These are phyloP conservation scores for Amblyteles armatorius DNA, from an alignment of 2,888 invertebrate species.

Conservation along the genomic window DNA sequence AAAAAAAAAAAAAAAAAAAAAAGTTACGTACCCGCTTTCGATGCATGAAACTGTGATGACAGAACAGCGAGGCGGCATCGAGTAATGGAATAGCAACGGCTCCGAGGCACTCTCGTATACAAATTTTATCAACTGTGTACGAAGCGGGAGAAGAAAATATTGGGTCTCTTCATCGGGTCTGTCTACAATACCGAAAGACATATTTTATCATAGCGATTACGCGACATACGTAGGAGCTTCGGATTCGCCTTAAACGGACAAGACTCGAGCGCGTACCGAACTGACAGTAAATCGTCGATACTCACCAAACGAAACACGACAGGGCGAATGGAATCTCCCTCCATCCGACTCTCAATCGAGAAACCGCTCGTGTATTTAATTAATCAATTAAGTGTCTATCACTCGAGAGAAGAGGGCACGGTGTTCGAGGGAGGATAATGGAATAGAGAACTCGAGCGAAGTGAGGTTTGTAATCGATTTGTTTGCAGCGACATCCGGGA, in stretches of 20 bases:
- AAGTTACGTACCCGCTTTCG: background rate
- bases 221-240: too few species aligned
- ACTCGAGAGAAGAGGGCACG: conserved; percentile 1
- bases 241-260: too few species aligned
- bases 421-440: conserved; percentile 14
- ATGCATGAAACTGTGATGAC: conserved; percentile 20
- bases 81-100: conserved; percentile 14
- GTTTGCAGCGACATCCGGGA: conserved; percentile 17
- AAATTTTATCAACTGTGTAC: conserved; percentile 17
- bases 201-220: background rate
- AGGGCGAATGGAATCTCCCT: background rate
- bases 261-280: too few species aligned
- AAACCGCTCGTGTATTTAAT: conserved; percentile 26
- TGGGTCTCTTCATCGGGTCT: conserved; percentile 5
- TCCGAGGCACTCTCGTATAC: background rate
- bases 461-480: conserved; percentile 47
- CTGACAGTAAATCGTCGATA: too few species aligned
- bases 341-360: background rate
- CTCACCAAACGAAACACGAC: background rate
- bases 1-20: background rate
- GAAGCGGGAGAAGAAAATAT: conserved; percentile 8
- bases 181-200: background rate
- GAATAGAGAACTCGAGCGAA: conserved; percentile 27
- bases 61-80: conserved; percentile 9
- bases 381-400: conserved; percentile 15